A percentile compares a stretch with the other conserved stretches of the same genome.
phyloP scores from a whole-genome alignment of 2,888 invertebrate genomes.

The Calameuta filiformis region DNA sequence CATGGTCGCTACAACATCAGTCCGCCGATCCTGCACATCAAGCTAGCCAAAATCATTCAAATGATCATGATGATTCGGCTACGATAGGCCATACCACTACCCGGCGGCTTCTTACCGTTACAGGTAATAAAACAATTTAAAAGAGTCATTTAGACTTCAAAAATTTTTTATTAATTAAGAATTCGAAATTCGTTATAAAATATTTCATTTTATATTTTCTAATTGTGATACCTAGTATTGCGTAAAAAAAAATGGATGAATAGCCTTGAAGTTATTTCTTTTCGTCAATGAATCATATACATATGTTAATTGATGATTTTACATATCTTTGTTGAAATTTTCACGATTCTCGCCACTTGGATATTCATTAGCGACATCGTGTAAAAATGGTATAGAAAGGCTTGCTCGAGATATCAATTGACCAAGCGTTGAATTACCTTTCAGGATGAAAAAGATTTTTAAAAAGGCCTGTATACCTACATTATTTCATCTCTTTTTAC shows the following conservation, averaged over 20 bases:
- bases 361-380: background rate
- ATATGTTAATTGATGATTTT: background rate
- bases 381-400: background rate
- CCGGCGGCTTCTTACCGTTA: slow-evolving; percentile 44
- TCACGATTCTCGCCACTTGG: background rate
- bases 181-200: background rate
- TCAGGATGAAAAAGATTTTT: background rate
- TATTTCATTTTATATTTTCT: background rate
- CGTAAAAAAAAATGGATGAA: background rate
- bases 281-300: background rate
- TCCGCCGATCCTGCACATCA: slow-evolving; percentile 34
- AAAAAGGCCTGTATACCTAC: background rate
- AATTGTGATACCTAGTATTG: background rate
- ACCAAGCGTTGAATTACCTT: background rate
- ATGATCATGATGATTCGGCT: slow-evolving; percentile 29
- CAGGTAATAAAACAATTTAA: slow-evolving; percentile 41
- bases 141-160: background rate
- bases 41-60: slow-evolving; percentile 35
- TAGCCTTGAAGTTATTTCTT: background rate
- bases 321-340: background rate
- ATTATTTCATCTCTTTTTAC: background rate
- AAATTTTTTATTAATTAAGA: background rate
- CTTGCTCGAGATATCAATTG: background rate
- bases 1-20: slow-evolving; percentile 53
- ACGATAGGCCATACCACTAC: slow-evolving; percentile 42